Evolutionary conservation across 2,113 vertebrate genomes (phyloP).

Genomic region (Semicossyphus pulcher): DNA sequence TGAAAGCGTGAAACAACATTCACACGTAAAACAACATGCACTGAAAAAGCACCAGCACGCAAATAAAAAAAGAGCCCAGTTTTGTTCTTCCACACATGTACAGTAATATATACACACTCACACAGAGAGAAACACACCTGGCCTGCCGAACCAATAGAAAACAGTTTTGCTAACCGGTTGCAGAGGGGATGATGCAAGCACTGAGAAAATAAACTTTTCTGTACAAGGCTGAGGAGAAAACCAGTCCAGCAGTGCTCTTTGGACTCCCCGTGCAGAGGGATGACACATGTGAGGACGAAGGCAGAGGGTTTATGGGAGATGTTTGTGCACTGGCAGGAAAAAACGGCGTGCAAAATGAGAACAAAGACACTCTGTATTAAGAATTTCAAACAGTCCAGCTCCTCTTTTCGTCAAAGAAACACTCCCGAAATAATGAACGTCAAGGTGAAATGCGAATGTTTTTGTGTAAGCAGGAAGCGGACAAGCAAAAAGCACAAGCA

Average conservation of each 20-base stretch:
- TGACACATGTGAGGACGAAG: slow-evolving; percentile 40
- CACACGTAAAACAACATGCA: slow-evolving; percentile 56
- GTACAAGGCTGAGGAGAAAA: slow-evolving; percentile 44
- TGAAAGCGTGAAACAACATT: slow-evolving; percentile 18
- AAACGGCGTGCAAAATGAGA: slow-evolving; percentile 50
- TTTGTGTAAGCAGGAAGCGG: slow-evolving; percentile 28
- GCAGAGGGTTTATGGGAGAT: slow-evolving; percentile 20
- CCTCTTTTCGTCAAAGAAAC: not conserved
- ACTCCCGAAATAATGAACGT: not conserved
- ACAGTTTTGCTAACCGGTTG: slow-evolving; percentile 35
- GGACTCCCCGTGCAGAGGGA: slow-evolving; percentile 20
- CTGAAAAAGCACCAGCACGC: slow-evolving; percentile 57
- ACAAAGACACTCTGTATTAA: slow-evolving; percentile 42
- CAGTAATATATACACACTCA: slow-evolving; percentile 58
- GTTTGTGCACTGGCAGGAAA: slow-evolving; percentile 30
- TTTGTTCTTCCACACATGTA: slow-evolving; percentile 59
- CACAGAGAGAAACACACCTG: slow-evolving; percentile 44
- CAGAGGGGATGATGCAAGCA: slow-evolving; percentile 50
- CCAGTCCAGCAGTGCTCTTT: slow-evolving; percentile 39
- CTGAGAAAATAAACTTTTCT: slow-evolving; percentile 62
- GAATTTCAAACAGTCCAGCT: slow-evolving; percentile 13
- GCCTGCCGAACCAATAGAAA: slow-evolving; percentile 61
- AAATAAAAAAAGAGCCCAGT: slow-evolving; percentile 13
- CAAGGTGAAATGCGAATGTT: slow-evolving; percentile 9
- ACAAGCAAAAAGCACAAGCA: slow-evolving; percentile 32